phyloP scores from a whole-genome alignment of 1,140 invertebrate species.

The Chironomus tepperi region DNA sequence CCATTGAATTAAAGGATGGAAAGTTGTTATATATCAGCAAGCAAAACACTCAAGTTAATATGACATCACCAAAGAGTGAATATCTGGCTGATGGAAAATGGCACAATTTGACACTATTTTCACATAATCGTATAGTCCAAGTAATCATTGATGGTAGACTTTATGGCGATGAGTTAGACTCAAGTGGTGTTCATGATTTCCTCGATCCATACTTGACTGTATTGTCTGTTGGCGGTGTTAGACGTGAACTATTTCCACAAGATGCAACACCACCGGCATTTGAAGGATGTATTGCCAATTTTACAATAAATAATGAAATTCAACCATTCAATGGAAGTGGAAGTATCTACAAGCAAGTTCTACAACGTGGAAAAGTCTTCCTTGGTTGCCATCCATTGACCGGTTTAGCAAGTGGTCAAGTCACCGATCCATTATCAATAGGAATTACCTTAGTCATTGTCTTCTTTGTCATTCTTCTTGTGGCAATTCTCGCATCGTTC shows the following conservation, averaged over 20 bases:
- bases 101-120: conserved; percentile 72
- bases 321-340: conserved; percentile 83
- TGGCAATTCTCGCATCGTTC: conserved; percentile 82
- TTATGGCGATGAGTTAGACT: conserved; percentile 74
- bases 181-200: conserved; percentile 79
- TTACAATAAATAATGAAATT: conserved; percentile 79
- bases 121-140: conserved; percentile 57
- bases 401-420: conserved; percentile 62
- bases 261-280: conserved; percentile 51
- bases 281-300: conserved; percentile 82
- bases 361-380: conserved; percentile 58
- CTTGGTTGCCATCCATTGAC: conserved; percentile 58
- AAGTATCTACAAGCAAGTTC: conserved; percentile 61
- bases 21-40: conserved; percentile 66
- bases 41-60: conserved; percentile 67
- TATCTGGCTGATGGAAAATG: conserved; percentile 68
- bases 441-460: conserved; percentile 88
- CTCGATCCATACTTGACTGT: conserved; percentile 79
- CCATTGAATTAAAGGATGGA: conserved; percentile 63
- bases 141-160: conserved; percentile 59
- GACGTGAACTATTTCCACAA: conserved; percentile 45
- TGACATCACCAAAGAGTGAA: conserved; percentile 53
- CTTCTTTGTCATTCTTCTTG: conserved; percentile 82
- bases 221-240: conserved; percentile 65
- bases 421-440: conserved; percentile 77